Percentiles rank a stretch among this genome's conserved stretches.
phyloP scores from a whole-genome alignment of 2,113 vertebrate genomes.

The Pangasianodon hypophthalmus region DNA sequence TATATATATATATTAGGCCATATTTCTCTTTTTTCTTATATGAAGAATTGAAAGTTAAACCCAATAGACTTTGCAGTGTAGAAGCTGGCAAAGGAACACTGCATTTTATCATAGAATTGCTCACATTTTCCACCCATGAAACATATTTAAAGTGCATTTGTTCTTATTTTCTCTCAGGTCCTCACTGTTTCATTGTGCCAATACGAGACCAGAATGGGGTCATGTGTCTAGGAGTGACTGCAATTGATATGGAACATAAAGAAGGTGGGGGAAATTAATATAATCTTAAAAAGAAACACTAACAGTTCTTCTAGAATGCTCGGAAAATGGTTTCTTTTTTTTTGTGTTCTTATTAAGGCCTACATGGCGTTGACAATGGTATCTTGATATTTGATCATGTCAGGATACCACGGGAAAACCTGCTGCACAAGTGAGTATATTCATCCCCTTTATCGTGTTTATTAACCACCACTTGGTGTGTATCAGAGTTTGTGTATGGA shows the following conservation, averaged over 20 bases:
- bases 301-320: neutral
- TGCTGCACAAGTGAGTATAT: conserved; percentile 67
- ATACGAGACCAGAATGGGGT: conserved; percentile 47
- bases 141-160: neutral
- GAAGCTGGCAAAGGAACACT: neutral
- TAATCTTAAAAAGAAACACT: conserved; percentile 21
- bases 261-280: conserved; percentile 55
- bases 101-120: neutral
- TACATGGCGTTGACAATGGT: conserved; percentile 71
- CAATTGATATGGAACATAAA: conserved; percentile 63
- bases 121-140: neutral
- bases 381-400: conserved; percentile 71
- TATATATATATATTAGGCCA: too few species aligned
- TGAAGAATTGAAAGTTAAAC: too few species aligned
- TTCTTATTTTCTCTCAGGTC: conserved; percentile 56
- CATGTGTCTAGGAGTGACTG: conserved; percentile 60
- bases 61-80: too few species aligned
- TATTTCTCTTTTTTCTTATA: too few species aligned
- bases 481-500: neutral
- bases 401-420: conserved; percentile 68
- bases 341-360: conserved; percentile 54
- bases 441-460: neutral
- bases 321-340: neutral
- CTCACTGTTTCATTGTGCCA: conserved; percentile 71
- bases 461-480: neutral